phyloP scores from a whole-genome alignment of 2,888 invertebrate genomes.

The Carterocephalus palaemon region DNA sequence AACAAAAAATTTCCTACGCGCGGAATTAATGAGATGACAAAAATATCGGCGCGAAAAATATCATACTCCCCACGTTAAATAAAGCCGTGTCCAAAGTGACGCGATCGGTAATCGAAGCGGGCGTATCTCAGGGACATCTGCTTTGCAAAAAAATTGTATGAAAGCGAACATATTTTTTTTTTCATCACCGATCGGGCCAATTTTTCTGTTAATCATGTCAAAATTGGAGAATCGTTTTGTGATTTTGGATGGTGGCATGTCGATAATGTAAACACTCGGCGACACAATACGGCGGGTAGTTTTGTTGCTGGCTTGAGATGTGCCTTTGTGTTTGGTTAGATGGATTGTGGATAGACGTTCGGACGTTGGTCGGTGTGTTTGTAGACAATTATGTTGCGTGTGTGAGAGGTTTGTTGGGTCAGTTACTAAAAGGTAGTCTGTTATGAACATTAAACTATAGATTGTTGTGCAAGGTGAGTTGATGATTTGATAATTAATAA shows the following conservation, averaged over 20 bases:
- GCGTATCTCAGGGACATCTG: conserved; percentile 62
- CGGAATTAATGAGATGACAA: conserved; percentile 23
- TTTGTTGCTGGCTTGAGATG: conserved; percentile 44
- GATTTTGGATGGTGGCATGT: conserved; percentile 32
- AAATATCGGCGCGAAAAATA: conserved; percentile 47
- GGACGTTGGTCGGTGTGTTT: too few relatives aligned
- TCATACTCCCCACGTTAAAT: conserved; percentile 60
- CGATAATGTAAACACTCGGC: conserved; percentile 57
- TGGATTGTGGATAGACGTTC: too few relatives aligned
- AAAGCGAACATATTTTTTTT: conserved; percentile 54
- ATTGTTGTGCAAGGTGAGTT: too few relatives aligned
- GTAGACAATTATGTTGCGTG: too few relatives aligned
- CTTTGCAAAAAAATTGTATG: conserved; percentile 62
- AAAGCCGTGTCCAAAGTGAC: conserved; percentile 66
- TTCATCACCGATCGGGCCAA: conserved; percentile 52
- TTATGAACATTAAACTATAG: too few relatives aligned
- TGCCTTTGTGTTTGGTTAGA: too few relatives aligned
- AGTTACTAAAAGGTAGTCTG: too few relatives aligned
- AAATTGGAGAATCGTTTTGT: conserved; percentile 56
- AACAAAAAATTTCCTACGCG: conserved; percentile 7
- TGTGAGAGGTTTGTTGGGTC: too few relatives aligned
- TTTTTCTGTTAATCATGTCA: conserved; percentile 73
- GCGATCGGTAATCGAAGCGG: conserved; percentile 63
- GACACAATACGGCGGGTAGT: conserved; percentile 45
- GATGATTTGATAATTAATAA: too few relatives aligned